phyloP scores from a whole-genome alignment of 2,113 vertebrate genomes.

The Galbula dea region DNA sequence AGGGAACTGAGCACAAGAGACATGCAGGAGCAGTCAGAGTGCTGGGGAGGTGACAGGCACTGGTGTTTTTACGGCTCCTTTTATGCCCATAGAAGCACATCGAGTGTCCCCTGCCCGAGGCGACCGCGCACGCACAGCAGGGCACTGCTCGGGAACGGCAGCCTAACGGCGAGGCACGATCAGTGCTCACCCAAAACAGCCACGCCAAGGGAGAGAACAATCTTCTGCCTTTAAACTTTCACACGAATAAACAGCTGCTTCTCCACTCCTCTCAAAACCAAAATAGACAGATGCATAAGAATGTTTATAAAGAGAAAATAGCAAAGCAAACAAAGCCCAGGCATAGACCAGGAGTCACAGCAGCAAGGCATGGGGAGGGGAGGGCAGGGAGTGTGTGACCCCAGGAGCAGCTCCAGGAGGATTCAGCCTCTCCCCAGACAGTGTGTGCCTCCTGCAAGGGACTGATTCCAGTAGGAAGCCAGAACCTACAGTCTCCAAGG shows the following conservation, averaged over 20 bases:
- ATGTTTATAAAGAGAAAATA: background rate
- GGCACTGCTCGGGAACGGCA: rapidly evolving
- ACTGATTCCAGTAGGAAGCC: background rate
- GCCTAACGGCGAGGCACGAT: rapidly evolving
- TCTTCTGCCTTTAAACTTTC: background rate
- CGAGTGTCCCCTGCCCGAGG: background rate
- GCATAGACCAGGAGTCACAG: rapidly evolving
- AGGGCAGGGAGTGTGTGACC: rapidly evolving
- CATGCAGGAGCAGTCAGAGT: background rate
- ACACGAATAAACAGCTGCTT: background rate
- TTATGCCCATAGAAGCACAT: background rate
- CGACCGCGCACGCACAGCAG: rapidly evolving
- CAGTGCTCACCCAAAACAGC: background rate
- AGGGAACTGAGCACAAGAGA: rapidly evolving
- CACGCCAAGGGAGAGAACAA: background rate
- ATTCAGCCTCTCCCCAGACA: background rate
- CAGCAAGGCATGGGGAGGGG: background rate
- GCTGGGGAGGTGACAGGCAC: background rate
- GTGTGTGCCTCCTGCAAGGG: background rate
- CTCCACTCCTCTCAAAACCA: background rate
- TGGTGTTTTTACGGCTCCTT: background rate
- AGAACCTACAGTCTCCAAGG: background rate
- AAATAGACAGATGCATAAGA: background rate
- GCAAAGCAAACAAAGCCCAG: background rate
- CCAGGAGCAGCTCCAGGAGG: background rate